Evolutionary conservation across 2,888 invertebrate species (phyloP), one percentile per base, ranked within the genome.

Genomic region (Drosophila acutilabella): DNA sequence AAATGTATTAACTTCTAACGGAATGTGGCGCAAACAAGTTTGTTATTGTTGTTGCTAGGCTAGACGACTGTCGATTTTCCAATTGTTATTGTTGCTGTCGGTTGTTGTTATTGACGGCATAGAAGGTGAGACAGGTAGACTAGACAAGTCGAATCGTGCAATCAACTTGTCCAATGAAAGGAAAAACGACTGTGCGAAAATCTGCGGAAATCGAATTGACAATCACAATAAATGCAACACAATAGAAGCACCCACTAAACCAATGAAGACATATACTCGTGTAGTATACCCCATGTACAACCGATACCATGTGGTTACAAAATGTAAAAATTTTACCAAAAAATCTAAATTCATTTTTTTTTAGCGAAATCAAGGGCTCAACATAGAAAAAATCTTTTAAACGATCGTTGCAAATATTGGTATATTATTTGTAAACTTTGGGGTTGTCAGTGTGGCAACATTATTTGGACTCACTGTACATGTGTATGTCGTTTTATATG

Each of bases 1-100:
- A 48, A 45, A 36, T 53, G 30, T 54, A 47, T 4, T 41, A 68
- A 61, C 69, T 61, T 61, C 80, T 75, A 80, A 80, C 66, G 76
- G 71, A 76, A 80, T 71, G 66, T 58, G 60, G 57, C 30, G 26
- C 47, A 71, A 77, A 76, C 80, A 26, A 56, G 77, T 80, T 79
- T 62, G 40, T 59, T 73, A 61, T 69, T 69, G 79, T 75, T 75
- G 68, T 57, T 66, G 76, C 26, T 44, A 20, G 14, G 20, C 6
- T 53, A 16, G 40, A 33, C 42, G 40, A 33, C 42, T 56, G 20
- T 68, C 36, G 36, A 36, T 36, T 36, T 36, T 36, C 30, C 30
- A 30, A 30, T 8, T 44, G 68, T 14, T 36, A 23, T 36, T 41
- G 20, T 11, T 52, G 16, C 16, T 47, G 18, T 42, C 58, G 18